These are phyloP conservation scores for Torymus tubicola DNA, from an alignment of 2,888 invertebrate species.

Conservation along the genomic window DNA sequence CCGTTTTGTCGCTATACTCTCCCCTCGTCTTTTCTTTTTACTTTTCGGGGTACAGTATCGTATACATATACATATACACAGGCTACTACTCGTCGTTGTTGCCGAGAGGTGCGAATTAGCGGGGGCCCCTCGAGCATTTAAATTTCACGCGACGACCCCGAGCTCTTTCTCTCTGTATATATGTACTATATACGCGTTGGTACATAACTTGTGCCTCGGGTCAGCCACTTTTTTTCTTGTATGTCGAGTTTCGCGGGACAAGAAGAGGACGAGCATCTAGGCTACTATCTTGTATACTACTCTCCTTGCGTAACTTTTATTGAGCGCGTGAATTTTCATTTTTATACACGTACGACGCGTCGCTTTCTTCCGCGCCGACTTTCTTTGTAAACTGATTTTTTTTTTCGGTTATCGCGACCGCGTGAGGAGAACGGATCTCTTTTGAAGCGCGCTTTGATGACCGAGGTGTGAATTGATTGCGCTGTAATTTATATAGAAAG, in stretches of 20 bases:
- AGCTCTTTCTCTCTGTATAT: too few relatives aligned
- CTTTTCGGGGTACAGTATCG: too few relatives aligned
- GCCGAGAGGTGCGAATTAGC: conserved; percentile 37
- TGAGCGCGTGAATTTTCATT: conserved; percentile 34
- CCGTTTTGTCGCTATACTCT: background rate
- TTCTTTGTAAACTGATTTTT: conserved; percentile 33
- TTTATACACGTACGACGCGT: background rate
- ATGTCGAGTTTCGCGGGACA: background rate
- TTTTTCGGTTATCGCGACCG: background rate
- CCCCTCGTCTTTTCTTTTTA: too few relatives aligned
- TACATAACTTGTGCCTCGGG: background rate
- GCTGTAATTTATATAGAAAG: conserved; percentile 25
- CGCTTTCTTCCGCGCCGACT: conserved; percentile 15
- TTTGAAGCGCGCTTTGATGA: conserved; percentile 1
- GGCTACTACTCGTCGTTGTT: background rate
- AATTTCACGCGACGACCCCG: conserved; percentile 6
- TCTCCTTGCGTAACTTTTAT: conserved; percentile 43
- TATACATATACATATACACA: too few relatives aligned
- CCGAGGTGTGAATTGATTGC: conserved; percentile 46
- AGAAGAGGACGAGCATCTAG: too few relatives aligned
- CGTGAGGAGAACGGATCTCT: background rate
- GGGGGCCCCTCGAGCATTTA: conserved; percentile 6
- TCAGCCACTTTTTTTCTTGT: background rate
- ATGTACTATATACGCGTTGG: too few relatives aligned
- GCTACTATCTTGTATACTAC: background rate